Evolutionary conservation across 2,888 invertebrate genomes (phyloP).

Genomic region (Lochmaea capreae): DNA sequence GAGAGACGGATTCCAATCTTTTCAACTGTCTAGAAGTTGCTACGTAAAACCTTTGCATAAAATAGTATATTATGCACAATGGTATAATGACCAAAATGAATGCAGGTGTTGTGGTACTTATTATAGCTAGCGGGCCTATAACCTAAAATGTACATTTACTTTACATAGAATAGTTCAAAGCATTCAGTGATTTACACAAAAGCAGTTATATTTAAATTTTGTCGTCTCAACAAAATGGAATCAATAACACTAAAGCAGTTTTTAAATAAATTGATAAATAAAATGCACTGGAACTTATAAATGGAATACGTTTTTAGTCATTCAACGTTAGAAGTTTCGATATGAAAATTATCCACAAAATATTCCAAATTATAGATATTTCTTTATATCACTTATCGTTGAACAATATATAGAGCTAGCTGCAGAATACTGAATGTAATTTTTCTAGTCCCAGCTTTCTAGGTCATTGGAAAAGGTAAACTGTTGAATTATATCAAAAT

Average conservation of each 20-base stretch:
- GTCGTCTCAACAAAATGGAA: background rate
- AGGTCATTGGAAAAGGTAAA: too few relatives aligned
- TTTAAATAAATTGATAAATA: constrained; percentile 46
- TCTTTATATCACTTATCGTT: too few relatives aligned
- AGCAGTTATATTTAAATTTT: constrained; percentile 49
- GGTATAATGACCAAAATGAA: constrained; percentile 85
- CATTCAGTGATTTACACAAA: background rate
- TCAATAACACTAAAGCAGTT: constrained; percentile 19
- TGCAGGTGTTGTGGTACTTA: constrained; percentile 86
- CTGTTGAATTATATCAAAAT: too few relatives aligned
- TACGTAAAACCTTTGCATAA: constrained; percentile 94
- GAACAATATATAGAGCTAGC: too few relatives aligned
- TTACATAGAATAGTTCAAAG: background rate
- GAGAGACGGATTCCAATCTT: constrained; percentile 90
- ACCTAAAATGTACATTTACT: constrained; percentile 71
- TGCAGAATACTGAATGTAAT: too few relatives aligned
- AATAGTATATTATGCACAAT: constrained; percentile 83
- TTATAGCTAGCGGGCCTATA: constrained; percentile 86
- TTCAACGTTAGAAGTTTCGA: background rate
- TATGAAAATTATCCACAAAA: background rate
- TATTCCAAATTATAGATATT: background rate
- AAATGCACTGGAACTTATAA: background rate
- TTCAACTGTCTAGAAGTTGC: constrained; percentile 94
- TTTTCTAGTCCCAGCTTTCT: too few relatives aligned
- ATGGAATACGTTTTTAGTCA: background rate